A percentile compares a stretch with the other conserved stretches of the same genome.
These are phyloP conservation scores for Apis florea DNA, from an alignment of 1,140 invertebrate genomes.

Conservation along the genomic window DNA sequence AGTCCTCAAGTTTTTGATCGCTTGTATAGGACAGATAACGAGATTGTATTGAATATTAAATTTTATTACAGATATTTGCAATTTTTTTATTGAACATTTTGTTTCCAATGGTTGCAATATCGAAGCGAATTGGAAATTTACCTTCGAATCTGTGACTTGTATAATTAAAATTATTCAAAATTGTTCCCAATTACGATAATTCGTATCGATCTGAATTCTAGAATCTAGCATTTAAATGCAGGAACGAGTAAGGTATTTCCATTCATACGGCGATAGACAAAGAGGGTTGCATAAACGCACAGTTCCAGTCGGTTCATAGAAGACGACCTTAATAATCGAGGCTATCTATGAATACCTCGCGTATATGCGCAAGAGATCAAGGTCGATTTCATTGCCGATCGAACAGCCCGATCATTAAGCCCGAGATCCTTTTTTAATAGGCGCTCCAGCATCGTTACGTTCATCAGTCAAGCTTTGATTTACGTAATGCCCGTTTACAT, in stretches of 20 bases:
- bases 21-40: too few relatives aligned
- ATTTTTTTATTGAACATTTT: too few relatives aligned
- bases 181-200: not conserved
- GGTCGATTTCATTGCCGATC: constrained; percentile 55
- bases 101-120: too few relatives aligned
- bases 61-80: too few relatives aligned
- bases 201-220: too few relatives aligned
- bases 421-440: constrained; percentile 42
- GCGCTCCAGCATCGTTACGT: constrained; percentile 24
- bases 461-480: constrained; percentile 15
- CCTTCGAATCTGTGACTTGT: too few relatives aligned
- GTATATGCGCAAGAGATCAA: constrained; percentile 48
- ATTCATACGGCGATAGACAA: constrained; percentile 6
- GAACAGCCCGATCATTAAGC: constrained; percentile 47
- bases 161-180: too few relatives aligned
- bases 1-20: too few relatives aligned
- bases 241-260: not conserved
- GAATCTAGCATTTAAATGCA: not conserved
- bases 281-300: constrained; percentile 6
- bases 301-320: constrained; percentile 48
- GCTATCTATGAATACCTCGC: constrained; percentile 54
- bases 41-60: too few relatives aligned
- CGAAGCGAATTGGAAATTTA: too few relatives aligned
- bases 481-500: constrained; percentile 31
- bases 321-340: constrained; percentile 58